Evolutionary conservation across 2,113 vertebrate genomes (phyloP), one percentile per base, ranked within the genome.

Genomic region (Dicaeum eximium): DNA sequence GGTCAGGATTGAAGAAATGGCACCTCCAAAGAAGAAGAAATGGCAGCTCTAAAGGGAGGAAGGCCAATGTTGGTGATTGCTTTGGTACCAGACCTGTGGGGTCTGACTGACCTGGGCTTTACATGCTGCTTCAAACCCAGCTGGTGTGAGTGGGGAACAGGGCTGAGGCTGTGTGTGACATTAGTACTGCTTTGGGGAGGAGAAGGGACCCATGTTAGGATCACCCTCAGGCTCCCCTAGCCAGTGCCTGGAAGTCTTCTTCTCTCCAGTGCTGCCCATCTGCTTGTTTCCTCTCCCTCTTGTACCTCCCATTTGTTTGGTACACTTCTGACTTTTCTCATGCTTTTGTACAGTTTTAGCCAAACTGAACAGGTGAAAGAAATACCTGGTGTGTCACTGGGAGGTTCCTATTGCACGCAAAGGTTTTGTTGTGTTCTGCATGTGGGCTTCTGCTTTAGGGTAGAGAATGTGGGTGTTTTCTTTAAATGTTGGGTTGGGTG

Each of bases 151-250:
- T 23, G 3, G 19, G 44, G 21, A 70, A 37, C 33, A 50, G 27
- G 16, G 18, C 35, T 25, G 7, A 85, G 42, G 21, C 53, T 53
- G 19, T 42, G 24, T 73, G 54, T 73, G 66, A 7, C 0, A 0
- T 0, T 2, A 42, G 30, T 21, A 19, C 35, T 10, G 0, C 27
- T 79, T 16, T 40, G n/a, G 6, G 18, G 15, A 69, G 48, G 35
- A 81, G 44, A 35, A 71, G 22, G 12, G 14, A 38, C 10, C 14
- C 3, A 56, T 42, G 13, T 23, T 35, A 78, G 58, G 33, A 38
- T 77, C 35, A 19, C 44, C 15, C 80, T 60, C 30, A 50, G 51
- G 10, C 14, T 89, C 27, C 65, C 15, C 38, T 48, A 40, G 31
- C 31, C 22, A 40, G 4, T 33, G 16, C 50, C 37, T 74, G 30